Evolutionary conservation across 2,888 invertebrate genomes (phyloP).

Genomic region (Tortrix viridana): DNA sequence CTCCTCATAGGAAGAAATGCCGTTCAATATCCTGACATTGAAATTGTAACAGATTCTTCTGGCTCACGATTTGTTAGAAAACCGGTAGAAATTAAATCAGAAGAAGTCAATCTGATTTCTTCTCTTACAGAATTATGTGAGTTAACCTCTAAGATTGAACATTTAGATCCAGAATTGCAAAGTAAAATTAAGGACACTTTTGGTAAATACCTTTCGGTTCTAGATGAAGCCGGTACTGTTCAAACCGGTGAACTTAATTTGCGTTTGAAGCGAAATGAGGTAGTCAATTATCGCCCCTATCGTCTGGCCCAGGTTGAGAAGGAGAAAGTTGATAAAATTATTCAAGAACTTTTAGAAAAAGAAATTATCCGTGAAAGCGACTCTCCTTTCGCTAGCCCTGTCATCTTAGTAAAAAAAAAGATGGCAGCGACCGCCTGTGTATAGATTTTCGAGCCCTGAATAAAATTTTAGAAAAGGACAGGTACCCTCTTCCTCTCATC

Average conservation of each 20-base stretch:
- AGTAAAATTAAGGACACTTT: slow-evolving; percentile 32
- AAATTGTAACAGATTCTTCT: slow-evolving; percentile 34
- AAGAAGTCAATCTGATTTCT: background rate
- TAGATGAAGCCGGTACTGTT: slow-evolving; percentile 32
- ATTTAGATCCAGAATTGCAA: slow-evolving; percentile 31
- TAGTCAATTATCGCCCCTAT: slow-evolving; percentile 4
- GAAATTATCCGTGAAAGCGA: slow-evolving; percentile 41
- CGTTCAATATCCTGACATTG: slow-evolving; percentile 36
- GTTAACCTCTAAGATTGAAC: background rate
- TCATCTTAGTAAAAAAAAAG: slow-evolving; percentile 33
- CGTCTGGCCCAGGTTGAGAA: slow-evolving; percentile 1
- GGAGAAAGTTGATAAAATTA: slow-evolving; percentile 6
- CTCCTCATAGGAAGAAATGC: slow-evolving; percentile 37
- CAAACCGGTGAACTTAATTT: slow-evolving; percentile 39
- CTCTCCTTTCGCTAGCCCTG: slow-evolving; percentile 42
- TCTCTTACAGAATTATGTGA: background rate
- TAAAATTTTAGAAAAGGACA: slow-evolving; percentile 35
- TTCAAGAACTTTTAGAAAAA: slow-evolving; percentile 39
- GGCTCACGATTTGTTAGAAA: slow-evolving; percentile 29
- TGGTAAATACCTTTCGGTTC: slow-evolving; percentile 32
- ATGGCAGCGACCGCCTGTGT: slow-evolving; percentile 5
- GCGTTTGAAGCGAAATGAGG: slow-evolving; percentile 18
- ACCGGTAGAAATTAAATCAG: background rate
- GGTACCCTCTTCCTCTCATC: slow-evolving; percentile 7
- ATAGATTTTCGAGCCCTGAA: background rate